Evolutionary conservation across 2,888 invertebrate genomes (phyloP).

Genomic region (Limnephilus rhombicus): DNA sequence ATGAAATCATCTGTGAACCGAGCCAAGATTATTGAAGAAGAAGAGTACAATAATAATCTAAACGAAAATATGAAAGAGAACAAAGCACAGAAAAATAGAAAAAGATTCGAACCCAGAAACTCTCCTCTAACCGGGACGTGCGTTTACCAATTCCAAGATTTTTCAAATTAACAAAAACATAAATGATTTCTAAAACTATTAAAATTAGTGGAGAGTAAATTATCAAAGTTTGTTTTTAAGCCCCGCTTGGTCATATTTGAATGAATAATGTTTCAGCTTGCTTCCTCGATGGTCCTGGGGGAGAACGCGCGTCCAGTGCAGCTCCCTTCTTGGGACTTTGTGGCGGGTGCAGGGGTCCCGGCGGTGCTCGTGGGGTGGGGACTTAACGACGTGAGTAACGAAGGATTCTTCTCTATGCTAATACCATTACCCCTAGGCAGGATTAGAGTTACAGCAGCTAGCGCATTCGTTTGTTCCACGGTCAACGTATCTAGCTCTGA

Average conservation of each 20-base stretch:
- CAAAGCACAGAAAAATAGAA: too few relatives aligned
- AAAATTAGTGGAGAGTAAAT: too few relatives aligned
- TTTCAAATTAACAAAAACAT: too few relatives aligned
- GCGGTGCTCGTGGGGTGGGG: constrained; percentile 43
- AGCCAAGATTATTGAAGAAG: too few relatives aligned
- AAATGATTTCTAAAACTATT: too few relatives aligned
- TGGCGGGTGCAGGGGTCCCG: neutral
- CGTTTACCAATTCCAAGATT: too few relatives aligned
- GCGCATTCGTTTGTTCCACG: too few relatives aligned
- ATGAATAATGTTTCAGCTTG: constrained; percentile 12
- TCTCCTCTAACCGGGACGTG: too few relatives aligned
- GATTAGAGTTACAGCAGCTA: neutral
- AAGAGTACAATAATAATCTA: too few relatives aligned
- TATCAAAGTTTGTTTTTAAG: neutral
- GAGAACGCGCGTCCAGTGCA: neutral
- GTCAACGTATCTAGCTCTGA: neutral
- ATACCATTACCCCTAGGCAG: neutral
- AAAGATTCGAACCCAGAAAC: too few relatives aligned
- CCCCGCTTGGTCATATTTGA: neutral
- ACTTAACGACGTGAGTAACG: constrained; percentile 44
- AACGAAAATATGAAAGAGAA: too few relatives aligned
- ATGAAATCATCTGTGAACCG: too few relatives aligned
- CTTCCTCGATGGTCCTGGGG: neutral
- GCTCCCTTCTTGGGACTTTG: constrained; percentile 15
- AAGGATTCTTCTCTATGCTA: neutral